Base-by-base conservation (phyloP, 1,140 invertebrate species). In the Ostrea edulis region DNA sequence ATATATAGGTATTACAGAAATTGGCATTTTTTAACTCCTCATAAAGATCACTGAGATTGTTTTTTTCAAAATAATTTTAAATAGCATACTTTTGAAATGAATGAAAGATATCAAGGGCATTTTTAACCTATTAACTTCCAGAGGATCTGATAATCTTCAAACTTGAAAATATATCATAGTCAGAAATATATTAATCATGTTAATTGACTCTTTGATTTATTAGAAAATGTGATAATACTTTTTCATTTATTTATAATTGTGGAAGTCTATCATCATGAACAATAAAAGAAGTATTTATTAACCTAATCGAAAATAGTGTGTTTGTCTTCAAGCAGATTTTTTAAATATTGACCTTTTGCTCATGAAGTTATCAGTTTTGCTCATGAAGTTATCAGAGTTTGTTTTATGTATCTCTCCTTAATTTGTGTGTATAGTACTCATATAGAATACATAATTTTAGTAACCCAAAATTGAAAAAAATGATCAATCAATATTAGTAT, bases 61-160 rank as follows among this genome's bases (percentile, higher is more conserved):
- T 65, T 65, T 65, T 65, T 65, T n/a, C n/a, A n/a, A 65, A 65
- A 8, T 65, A n/a, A 65, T 65, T 65, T 65, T 65, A n/a, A 65
- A 20, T 65, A n/a, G n/a, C 7, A 65, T 65, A 65, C 62, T 8
- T 65, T 20, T 8, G n/a, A 65, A n/a, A 65, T n/a, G n/a, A 65
- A 65, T 65, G 8, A 65, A 17, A 65, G 62, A 65, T 65, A 65
- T 65, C 62, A 5, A 54, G 53, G 53, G 11, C 11, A 54, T 54
- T 54, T 54, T 11, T 54, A 65, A 65, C 17, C n/a, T 20, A n/a
- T 65, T 22, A 65, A 65, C 17, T n/a, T n/a, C 62, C n/a, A n/a
- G n/a, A 65, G 8, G n/a, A 65, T 65, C 62, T 65, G 62, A 65
- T 65, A 12, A 65, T 65, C 62, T 22, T 20, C 20, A 65, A 65